phyloP scores from a whole-genome alignment of 2,113 vertebrate genomes.

The Setophaga petechia region DNA sequence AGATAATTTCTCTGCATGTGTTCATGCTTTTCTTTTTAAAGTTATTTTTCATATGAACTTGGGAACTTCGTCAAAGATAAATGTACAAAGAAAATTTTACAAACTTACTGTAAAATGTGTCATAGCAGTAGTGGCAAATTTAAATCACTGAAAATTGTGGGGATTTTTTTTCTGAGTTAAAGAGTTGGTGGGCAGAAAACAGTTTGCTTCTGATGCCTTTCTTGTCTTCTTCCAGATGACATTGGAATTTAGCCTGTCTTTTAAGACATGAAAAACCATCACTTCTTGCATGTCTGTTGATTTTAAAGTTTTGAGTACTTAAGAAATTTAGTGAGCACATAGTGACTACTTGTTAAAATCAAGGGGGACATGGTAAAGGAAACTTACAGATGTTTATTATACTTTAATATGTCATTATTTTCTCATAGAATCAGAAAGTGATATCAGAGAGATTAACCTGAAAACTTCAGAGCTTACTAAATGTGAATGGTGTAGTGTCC shows the following conservation, averaged over 20 bases:
- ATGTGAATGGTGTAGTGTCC: conserved; percentile 94
- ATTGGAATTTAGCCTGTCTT: not conserved
- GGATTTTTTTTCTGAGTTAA: not conserved
- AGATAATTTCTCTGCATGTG: not conserved
- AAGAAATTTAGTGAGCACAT: not conserved
- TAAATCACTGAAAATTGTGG: not conserved
- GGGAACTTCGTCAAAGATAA: not conserved
- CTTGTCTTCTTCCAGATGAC: not conserved
- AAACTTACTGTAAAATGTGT: not conserved
- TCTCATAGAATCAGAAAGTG: conserved; percentile 65
- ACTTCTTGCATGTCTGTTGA: not conserved
- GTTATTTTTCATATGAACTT: not conserved
- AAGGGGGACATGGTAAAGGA: not conserved
- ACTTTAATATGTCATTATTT: conserved; percentile 22
- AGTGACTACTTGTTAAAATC: not conserved
- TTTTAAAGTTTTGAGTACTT: not conserved
- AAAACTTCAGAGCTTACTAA: conserved; percentile 88
- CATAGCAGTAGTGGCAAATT: not conserved
- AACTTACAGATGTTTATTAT: not conserved
- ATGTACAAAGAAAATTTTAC: not conserved
- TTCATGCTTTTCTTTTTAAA: not conserved
- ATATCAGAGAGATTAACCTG: conserved; percentile 79
- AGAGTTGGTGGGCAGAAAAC: not conserved
- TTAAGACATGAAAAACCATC: not conserved
- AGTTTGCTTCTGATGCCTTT: not conserved